A percentile compares a stretch with the other conserved stretches of the same genome.
phyloP scores from a whole-genome alignment of 2,113 vertebrate species.

The Podocnemis expansa region DNA sequence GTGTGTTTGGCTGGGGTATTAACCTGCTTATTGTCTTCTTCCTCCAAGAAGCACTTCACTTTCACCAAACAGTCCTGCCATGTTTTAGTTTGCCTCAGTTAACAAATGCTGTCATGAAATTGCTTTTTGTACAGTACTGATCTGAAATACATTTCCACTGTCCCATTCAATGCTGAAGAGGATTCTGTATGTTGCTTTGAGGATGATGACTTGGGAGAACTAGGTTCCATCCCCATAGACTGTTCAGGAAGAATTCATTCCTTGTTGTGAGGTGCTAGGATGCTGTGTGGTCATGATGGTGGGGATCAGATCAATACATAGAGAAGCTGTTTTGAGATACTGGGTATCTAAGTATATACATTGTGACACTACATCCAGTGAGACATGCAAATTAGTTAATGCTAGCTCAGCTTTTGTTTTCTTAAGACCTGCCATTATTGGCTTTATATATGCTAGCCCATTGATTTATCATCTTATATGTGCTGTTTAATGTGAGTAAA shows the following conservation, averaged over 20 bases:
- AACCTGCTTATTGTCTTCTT: background rate
- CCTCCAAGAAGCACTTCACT: background rate
- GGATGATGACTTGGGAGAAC: rapidly evolving
- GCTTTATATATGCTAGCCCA: background rate
- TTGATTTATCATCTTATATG: background rate
- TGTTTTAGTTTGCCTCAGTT: rapidly evolving
- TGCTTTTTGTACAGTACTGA: background rate
- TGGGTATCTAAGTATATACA: background rate
- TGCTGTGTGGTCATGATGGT: too few relatives aligned
- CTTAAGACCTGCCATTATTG: background rate
- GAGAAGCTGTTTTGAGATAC: background rate
- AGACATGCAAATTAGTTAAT: background rate
- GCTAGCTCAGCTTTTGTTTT: background rate
- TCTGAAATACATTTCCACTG: rapidly evolving
- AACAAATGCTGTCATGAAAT: background rate
- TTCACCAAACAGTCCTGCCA: background rate
- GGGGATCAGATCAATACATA: too few relatives aligned
- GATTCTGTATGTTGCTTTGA: background rate
- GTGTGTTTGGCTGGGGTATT: rapidly evolving
- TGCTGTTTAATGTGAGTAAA: background rate
- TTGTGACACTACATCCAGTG: background rate
- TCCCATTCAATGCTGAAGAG: background rate
- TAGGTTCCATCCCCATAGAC: background rate
- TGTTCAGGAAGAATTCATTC: too few relatives aligned
- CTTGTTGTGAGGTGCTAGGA: too few relatives aligned